Evolutionary conservation across 2,797 vertebrate genomes (phyloP).

Genomic region (Euthynnus affinis): DNA sequence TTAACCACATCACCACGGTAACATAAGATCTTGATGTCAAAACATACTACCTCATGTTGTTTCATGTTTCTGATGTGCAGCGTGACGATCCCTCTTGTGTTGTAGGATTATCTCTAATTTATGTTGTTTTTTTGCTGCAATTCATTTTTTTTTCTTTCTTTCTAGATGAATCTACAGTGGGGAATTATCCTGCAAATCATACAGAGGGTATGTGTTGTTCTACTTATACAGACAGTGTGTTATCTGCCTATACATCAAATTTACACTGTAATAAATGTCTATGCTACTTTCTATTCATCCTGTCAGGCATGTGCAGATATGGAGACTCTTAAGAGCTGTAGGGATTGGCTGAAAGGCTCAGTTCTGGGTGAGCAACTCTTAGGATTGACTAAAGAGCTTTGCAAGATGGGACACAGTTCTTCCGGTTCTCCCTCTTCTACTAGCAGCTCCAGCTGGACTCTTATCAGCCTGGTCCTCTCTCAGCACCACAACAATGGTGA

Average conservation of each 20-base stretch:
- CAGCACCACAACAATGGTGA: slow-evolving; percentile 91
- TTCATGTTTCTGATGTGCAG: not conserved
- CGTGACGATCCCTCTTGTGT: not conserved
- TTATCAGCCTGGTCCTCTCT: slow-evolving; percentile 93
- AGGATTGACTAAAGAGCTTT: slow-evolving; percentile 89
- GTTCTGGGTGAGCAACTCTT: slow-evolving; percentile 91
- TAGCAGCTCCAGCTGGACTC: slow-evolving; percentile 89
- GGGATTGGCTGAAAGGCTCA: slow-evolving; percentile 93
- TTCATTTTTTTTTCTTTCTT: slow-evolving; percentile 24
- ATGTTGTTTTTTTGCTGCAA: not conserved
- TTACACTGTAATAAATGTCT: slow-evolving; percentile 16
- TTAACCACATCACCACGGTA: slow-evolving; percentile 90
- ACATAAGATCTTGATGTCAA: not conserved
- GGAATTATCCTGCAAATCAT: slow-evolving; percentile 91
- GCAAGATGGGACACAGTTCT: slow-evolving; percentile 81
- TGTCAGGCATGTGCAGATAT: slow-evolving; percentile 90
- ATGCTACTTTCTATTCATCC: not conserved
- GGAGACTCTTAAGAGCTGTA: slow-evolving; percentile 84
- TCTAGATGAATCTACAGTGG: slow-evolving; percentile 92
- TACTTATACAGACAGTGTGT: not conserved
- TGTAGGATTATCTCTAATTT: not conserved
- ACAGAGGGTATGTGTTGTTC: slow-evolving; percentile 88
- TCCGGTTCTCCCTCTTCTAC: slow-evolving; percentile 62
- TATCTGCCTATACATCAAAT: not conserved
- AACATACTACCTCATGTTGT: not conserved